Conservation (phyloP, 1,140 invertebrate species). For the Venturia canescens region DNA sequence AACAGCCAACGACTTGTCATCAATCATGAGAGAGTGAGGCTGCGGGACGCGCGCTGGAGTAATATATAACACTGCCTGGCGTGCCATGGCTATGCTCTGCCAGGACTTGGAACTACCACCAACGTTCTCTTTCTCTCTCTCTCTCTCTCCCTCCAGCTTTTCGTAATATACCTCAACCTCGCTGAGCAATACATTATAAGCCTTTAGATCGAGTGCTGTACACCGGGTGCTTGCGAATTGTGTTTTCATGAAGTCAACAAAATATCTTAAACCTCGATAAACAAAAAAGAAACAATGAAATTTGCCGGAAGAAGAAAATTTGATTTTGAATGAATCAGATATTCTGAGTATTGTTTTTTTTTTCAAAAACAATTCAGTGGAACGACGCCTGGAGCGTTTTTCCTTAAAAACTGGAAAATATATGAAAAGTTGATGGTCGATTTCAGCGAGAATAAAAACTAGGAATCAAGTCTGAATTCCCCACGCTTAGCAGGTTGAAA, state of each 20-base stretch:
- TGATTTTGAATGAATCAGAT: too few relatives aligned
- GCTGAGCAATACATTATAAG: conserved; percentile 64
- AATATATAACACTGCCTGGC: conserved; percentile 38
- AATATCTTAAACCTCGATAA: neutral
- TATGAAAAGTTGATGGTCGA: too few relatives aligned
- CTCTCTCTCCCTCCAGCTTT: conserved; percentile 61
- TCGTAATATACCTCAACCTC: conserved; percentile 64
- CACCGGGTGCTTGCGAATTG: conserved; percentile 63
- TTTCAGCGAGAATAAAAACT: too few relatives aligned
- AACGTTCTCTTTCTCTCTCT: conserved; percentile 25
- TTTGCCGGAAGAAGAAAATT: too few relatives aligned
- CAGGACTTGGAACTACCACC: conserved; percentile 40
- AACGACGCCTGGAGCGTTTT: too few relatives aligned
- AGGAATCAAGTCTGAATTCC: too few relatives aligned
- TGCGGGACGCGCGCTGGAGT: conserved; percentile 36
- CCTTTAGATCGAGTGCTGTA: conserved; percentile 60
- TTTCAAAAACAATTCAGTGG: too few relatives aligned
- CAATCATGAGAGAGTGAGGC: conserved; percentile 65
- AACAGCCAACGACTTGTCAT: conserved; percentile 74
- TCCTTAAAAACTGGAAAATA: too few relatives aligned
- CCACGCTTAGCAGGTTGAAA: too few relatives aligned
- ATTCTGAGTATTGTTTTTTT: too few relatives aligned
- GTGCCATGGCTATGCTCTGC: conserved; percentile 40
- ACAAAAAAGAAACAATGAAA: too few relatives aligned
- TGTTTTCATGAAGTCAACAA: conserved; percentile 39